These are phyloP conservation scores for Apis laboriosa DNA, from an alignment of 1,140 invertebrate genomes.

Conservation along the genomic window DNA sequence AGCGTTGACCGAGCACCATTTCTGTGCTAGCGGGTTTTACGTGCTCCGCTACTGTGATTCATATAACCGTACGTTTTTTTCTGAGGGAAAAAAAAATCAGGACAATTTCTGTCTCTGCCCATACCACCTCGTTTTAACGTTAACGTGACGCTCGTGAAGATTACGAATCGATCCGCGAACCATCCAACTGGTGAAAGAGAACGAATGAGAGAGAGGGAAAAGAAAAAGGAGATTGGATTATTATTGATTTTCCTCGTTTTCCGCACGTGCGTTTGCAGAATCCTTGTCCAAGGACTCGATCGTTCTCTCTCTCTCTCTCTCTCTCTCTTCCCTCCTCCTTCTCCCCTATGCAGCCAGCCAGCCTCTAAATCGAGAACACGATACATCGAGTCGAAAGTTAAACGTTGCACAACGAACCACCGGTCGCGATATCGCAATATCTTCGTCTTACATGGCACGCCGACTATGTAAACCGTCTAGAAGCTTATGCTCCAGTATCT, in stretches of 20 bases:
- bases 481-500: slow-evolving; percentile 49
- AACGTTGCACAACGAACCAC: slow-evolving; percentile 71
- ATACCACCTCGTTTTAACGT: background rate
- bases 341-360: slow-evolving; percentile 2
- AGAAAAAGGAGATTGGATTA: background rate
- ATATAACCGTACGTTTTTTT: slow-evolving; percentile 34
- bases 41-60: slow-evolving; percentile 54
- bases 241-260: background rate
- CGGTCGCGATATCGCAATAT: slow-evolving; percentile 70
- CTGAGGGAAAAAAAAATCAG: slow-evolving; percentile 35
- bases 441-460: slow-evolving; percentile 58
- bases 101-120: slow-evolving; percentile 16
- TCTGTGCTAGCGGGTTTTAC: slow-evolving; percentile 62
- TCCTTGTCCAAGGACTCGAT: slow-evolving; percentile 42
- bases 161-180: background rate
- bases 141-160: background rate
- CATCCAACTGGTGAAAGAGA: too few relatives aligned
- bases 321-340: background rate
- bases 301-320: too few relatives aligned
- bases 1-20: slow-evolving; percentile 60
- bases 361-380: slow-evolving; percentile 56
- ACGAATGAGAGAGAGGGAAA: background rate
- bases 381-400: slow-evolving; percentile 69
- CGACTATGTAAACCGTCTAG: slow-evolving; percentile 42
- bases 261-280: slow-evolving; percentile 14